A percentile compares a stretch with the other conserved stretches of the same genome.
Conservation (phyloP, 2,797 vertebrate genomes). For the Liparis tanakae region DNA sequence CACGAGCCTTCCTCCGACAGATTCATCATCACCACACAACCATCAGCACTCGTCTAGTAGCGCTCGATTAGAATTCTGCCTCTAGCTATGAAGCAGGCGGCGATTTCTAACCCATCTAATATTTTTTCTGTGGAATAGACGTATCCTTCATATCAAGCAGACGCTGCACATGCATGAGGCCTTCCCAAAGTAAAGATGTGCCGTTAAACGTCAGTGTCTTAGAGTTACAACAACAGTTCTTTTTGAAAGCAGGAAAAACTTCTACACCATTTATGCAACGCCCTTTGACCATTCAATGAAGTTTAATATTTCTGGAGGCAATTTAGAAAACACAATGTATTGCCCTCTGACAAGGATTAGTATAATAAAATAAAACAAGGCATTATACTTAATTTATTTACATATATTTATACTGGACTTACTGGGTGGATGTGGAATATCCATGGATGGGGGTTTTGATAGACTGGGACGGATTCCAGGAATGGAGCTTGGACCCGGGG, state of each 20-base stretch:
- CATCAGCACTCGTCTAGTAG: background rate
- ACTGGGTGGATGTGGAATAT: constrained; percentile 93
- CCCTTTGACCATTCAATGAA: background rate
- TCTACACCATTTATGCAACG: constrained; percentile 4
- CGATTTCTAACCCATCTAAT: background rate
- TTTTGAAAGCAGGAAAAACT: background rate
- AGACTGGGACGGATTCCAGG: constrained; percentile 90
- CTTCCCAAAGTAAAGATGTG: constrained; percentile 1
- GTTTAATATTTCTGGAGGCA: constrained; percentile 3
- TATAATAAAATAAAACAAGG: background rate
- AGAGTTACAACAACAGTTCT: background rate
- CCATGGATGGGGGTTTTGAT: constrained; percentile 92
- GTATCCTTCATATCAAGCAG: background rate
- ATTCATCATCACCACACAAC: background rate
- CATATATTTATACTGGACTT: constrained; percentile 51
- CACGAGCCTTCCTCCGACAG: background rate
- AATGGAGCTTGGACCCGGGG: constrained; percentile 91
- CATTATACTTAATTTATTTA: background rate
- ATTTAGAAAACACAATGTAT: background rate
- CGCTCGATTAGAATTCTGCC: background rate
- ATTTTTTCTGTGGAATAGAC: background rate
- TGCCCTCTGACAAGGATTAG: background rate
- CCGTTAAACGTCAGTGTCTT: background rate
- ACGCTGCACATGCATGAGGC: background rate
- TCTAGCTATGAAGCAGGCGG: background rate